Evolutionary conservation across 2,888 invertebrate genomes (phyloP).

Genomic region (Villa cingulata): DNA sequence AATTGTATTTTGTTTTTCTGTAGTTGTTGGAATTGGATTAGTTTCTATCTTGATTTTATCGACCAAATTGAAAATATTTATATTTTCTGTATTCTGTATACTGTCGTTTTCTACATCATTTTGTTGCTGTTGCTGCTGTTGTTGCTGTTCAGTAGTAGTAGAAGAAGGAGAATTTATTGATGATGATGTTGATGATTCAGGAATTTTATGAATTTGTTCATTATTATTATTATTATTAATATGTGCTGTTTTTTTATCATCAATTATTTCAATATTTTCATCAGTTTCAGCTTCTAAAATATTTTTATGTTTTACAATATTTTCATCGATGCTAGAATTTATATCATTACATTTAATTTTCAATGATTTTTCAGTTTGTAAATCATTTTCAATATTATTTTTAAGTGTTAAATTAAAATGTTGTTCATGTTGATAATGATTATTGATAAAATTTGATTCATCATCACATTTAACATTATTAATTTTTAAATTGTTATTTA

Average conservation of each 20-base stretch:
- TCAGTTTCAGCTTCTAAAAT: too few species aligned
- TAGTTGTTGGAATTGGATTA: neutral
- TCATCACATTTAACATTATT: neutral
- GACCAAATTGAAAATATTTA: constrained; percentile 25
- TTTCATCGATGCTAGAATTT: too few species aligned
- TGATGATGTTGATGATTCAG: constrained; percentile 17
- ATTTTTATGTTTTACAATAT: too few species aligned
- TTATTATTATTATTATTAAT: constrained; percentile 3
- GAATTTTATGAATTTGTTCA: constrained; percentile 17
- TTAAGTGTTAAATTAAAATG: neutral
- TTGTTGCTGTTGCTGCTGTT: too few species aligned
- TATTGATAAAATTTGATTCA: neutral
- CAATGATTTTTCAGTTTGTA: neutral
- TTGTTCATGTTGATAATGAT: neutral
- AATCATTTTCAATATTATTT: neutral
- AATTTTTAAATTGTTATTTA: neutral
- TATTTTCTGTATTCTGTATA: constrained; percentile 12
- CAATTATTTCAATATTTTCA: too few species aligned
- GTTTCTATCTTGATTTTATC: constrained; percentile 8
- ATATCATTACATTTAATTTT: neutral
- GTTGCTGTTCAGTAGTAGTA: too few species aligned
- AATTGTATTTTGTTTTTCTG: neutral
- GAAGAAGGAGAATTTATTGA: constrained; percentile 6
- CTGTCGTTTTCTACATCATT: constrained; percentile 3
- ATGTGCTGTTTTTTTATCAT: neutral